These are phyloP conservation scores for Zygothrica quintamaculata DNA, from an alignment of 2,888 invertebrate genomes.

Conservation along the genomic window DNA sequence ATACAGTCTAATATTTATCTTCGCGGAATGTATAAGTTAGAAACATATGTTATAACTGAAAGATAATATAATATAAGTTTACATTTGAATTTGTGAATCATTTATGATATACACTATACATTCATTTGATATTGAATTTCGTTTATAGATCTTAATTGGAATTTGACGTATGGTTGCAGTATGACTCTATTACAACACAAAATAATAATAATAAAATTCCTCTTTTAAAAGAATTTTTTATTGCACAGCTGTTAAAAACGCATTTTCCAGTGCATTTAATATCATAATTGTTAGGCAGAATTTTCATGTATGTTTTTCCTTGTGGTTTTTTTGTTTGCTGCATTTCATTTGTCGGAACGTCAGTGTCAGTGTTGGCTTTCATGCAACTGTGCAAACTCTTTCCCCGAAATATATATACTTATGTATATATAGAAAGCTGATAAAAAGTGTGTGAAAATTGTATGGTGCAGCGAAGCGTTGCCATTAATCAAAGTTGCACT, in stretches of 20 bases:
- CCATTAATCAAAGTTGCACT: slow-evolving; percentile 58
- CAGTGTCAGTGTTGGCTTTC: neutral
- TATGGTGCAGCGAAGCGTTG: slow-evolving; percentile 24
- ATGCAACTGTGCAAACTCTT: neutral
- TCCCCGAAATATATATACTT: slow-evolving; percentile 24
- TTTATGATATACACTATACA: neutral
- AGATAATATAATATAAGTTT: no score
- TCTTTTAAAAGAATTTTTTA: slow-evolving; percentile 8
- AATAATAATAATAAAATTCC: no score
- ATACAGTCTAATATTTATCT: no score
- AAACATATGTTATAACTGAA: no score
- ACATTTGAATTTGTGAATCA: neutral
- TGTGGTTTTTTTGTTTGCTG: slow-evolving; percentile 1
- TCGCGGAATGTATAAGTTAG: no score
- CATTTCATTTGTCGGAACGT: neutral
- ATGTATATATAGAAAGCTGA: slow-evolving; percentile 11
- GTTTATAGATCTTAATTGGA: no score
- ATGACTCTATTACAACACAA: no score
- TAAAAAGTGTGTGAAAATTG: slow-evolving; percentile 47
- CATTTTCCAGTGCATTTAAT: slow-evolving; percentile 60
- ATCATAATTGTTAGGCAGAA: slow-evolving; percentile 48
- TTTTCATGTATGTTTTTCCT: slow-evolving; percentile 2
- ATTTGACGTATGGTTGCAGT: no score
- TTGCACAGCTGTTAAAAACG: slow-evolving; percentile 45
- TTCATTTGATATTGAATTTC: neutral